Percentiles rank a stretch among this genome's conserved stretches.
These are phyloP conservation scores for Trichopria drosophilae DNA, from an alignment of 2,888 invertebrate genomes.

Conservation along the genomic window DNA sequence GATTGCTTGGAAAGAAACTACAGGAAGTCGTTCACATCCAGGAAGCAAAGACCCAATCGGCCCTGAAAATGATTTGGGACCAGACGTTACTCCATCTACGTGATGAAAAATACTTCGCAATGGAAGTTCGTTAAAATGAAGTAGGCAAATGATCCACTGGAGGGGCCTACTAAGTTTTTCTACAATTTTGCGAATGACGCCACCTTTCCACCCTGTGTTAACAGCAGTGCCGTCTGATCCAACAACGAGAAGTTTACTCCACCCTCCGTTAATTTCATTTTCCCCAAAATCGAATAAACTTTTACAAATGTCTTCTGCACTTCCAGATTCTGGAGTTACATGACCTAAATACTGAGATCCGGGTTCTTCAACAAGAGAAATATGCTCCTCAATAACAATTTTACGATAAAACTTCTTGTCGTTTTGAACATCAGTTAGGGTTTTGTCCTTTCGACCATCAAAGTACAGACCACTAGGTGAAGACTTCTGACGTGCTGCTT, in stretches of 20 bases:
- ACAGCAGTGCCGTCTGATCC: slow-evolving; percentile 3
- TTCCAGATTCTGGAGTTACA: slow-evolving; percentile 1
- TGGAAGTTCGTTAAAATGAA: background rate
- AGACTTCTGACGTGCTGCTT: background rate
- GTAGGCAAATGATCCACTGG: background rate
- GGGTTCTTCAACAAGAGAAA: background rate
- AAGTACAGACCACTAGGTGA: background rate
- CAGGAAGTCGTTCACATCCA: background rate
- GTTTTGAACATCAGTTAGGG: background rate
- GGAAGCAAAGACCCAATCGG: slow-evolving; percentile 1
- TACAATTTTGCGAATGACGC: slow-evolving; percentile 1
- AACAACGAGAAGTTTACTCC: background rate
- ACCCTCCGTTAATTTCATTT: slow-evolving; percentile 6
- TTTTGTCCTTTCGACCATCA: slow-evolving; percentile 7
- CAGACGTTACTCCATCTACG: slow-evolving; percentile 1
- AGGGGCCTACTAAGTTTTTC: background rate
- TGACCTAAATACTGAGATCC: slow-evolving; percentile 6
- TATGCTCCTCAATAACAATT: background rate
- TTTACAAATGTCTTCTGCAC: background rate
- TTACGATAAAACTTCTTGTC: background rate
- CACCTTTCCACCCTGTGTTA: background rate
- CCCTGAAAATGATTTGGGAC: background rate
- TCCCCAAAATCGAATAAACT: background rate
- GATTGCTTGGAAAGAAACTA: too few relatives aligned
- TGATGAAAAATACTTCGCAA: slow-evolving; percentile 1